phyloP scores from a whole-genome alignment of 2,888 invertebrate species.

The Tenthredo scrophulariae region DNA sequence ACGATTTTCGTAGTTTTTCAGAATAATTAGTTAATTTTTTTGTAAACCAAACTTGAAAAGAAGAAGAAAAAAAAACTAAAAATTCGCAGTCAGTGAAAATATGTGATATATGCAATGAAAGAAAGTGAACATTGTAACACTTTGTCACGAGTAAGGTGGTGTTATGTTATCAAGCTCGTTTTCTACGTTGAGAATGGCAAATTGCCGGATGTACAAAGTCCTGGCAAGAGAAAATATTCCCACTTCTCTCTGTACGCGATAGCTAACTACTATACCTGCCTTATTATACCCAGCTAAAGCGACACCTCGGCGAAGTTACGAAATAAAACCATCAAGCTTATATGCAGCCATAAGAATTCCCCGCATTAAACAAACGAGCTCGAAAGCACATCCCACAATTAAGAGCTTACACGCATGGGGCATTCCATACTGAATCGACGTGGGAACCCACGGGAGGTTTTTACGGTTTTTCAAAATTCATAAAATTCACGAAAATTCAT shows the following conservation, averaged over 20 bases:
- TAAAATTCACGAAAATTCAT: too few relatives aligned
- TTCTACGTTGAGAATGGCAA: slow-evolving; percentile 41
- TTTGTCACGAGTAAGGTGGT: slow-evolving; percentile 29
- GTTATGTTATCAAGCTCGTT: slow-evolving; percentile 42
- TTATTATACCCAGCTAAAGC: neutral
- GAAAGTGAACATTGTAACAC: neutral
- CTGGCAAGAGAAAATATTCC: slow-evolving; percentile 15
- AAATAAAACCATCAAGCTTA: slow-evolving; percentile 5
- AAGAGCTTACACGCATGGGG: neutral
- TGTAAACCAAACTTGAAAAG: neutral
- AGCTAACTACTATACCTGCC: neutral
- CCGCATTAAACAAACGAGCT: slow-evolving; percentile 8
- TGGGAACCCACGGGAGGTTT: too few relatives aligned
- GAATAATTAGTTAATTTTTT: too few relatives aligned
- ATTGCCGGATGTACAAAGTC: slow-evolving; percentile 40
- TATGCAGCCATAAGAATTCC: slow-evolving; percentile 17
- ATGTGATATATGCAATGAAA: neutral
- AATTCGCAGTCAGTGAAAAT: too few relatives aligned
- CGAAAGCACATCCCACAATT: neutral
- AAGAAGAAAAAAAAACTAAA: neutral
- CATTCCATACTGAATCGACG: too few relatives aligned
- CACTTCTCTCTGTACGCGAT: neutral
- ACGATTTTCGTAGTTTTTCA: neutral
- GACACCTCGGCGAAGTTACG: slow-evolving; percentile 17
- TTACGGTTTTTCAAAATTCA: too few relatives aligned